A percentile compares a stretch with the other conserved stretches of the same genome.
These are phyloP conservation scores for Elephas maximus DNA, from an alignment of 2,113 vertebrate species.

Conservation along the genomic window DNA sequence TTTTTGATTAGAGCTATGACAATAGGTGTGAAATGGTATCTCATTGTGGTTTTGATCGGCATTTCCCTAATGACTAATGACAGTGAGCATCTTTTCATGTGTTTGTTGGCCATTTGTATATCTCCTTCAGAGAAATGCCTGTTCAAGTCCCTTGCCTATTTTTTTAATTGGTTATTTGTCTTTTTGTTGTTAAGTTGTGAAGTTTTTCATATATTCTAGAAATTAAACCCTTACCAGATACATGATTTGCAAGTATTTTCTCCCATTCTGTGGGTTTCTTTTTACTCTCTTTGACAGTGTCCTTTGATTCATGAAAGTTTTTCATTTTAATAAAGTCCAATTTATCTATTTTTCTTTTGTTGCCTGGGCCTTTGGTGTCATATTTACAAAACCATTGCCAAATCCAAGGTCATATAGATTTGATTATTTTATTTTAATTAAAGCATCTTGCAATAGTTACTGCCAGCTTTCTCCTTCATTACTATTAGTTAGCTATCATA, in stretches of 20 bases:
- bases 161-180: not conserved
- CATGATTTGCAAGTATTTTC: not conserved
- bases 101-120: not conserved
- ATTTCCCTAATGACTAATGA: not conserved
- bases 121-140: not conserved
- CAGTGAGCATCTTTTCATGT: not conserved
- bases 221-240: not conserved
- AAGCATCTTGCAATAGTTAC: not conserved
- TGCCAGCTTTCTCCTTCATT: constrained; percentile 25
- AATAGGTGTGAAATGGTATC: not conserved
- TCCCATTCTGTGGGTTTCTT: not conserved
- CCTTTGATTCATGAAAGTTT: not conserved
- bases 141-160: not conserved
- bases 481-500: not conserved
- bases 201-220: not conserved
- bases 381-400: not conserved
- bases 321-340: not conserved
- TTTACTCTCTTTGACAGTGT: not conserved
- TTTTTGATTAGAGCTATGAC: not conserved
- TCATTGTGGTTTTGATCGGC: not conserved
- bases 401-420: not conserved
- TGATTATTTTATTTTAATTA: constrained; percentile 24
- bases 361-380: not conserved
- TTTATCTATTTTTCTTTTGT: not conserved
- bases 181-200: not conserved